Evolutionary conservation across 1,140 invertebrate genomes (phyloP), one percentile per base, ranked within the genome.

Genomic region (Lucilia cuprina): DNA sequence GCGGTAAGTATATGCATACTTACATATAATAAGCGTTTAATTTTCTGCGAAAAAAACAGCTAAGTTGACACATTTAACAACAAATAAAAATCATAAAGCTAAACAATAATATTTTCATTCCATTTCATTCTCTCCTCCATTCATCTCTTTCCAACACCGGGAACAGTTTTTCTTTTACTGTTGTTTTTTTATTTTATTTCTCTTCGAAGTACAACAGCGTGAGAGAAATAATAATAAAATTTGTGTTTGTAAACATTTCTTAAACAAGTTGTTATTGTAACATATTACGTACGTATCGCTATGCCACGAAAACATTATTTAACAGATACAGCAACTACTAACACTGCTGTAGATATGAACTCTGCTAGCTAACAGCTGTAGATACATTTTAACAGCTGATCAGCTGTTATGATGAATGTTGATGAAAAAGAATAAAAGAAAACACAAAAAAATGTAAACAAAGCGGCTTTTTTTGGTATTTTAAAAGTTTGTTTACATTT

Each of bases 341-440:
- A 78, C 34, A 41, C 13, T 41, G 8, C n/a, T 41, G 35, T 47
- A 78, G 34, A 78, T 80, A 80, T n/a, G n/a, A n/a, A n/a, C 41
- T 50, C 0, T 2, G 25, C 25, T 30, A 60, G n/a, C n/a, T 70
- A 70, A 25, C 65, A 70, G 19, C 65, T 70, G 65, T 21, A 80
- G 77, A 80, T 80, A 80, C 35, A 50, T 80, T 70, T 80, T 80
- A 80, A 80, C 77, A 80, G 77, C 77, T 80, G 77, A 80, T 80
- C 77, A 80, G 77, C 77, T 80, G 77, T 80, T 50, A 49, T 49
- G 35, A n/a, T 78, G 35, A 35, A 41, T n/a, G 41, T 49, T 80
- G 21, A 21, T 47, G n/a, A n/a, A n/a, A n/a, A 80, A 47, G 21
- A 65, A 65, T 65, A 65, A 65, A n/a, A 35, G 25, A 30, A 30